Percentiles rank a stretch among this genome's conserved stretches.
Conservation (phyloP, 2,113 vertebrate genomes). For the Lycaon pictus region DNA sequence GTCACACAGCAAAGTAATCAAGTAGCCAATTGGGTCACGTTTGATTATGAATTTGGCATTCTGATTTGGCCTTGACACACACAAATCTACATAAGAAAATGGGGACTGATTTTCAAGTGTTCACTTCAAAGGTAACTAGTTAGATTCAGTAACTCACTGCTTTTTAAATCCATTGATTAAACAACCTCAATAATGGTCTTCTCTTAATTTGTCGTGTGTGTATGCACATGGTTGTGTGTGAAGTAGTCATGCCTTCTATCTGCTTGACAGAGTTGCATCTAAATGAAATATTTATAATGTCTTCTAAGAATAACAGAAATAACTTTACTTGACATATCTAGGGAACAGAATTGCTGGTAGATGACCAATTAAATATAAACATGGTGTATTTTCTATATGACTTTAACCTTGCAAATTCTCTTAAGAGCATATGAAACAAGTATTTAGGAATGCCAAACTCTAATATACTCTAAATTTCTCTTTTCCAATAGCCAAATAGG, state of each 20-base stretch:
- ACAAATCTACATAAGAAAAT: background rate
- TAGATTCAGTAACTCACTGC: background rate
- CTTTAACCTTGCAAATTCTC: background rate
- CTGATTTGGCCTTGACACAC: background rate
- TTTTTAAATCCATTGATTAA: background rate
- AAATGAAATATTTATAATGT: background rate
- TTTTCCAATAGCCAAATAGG: background rate
- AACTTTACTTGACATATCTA: background rate
- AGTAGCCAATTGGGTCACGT: background rate
- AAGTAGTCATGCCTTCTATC: background rate
- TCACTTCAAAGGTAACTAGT: background rate
- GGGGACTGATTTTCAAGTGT: background rate
- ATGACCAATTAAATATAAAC: background rate
- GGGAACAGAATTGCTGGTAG: background rate
- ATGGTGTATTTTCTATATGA: background rate
- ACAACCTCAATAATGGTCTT: slow-evolving; percentile 4
- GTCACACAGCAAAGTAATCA: background rate
- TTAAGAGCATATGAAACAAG: background rate
- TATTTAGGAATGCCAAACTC: background rate
- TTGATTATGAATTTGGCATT: background rate
- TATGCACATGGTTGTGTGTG: background rate
- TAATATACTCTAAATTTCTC: background rate
- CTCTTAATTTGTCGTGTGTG: background rate
- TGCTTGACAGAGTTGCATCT: background rate
- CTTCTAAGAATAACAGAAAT: slow-evolving; percentile 20